Percentiles rank a stretch among this genome's conserved stretches.
These are phyloP conservation scores for Phalloptychus januarius DNA, from an alignment of 2,797 vertebrate genomes.

Conservation along the genomic window DNA sequence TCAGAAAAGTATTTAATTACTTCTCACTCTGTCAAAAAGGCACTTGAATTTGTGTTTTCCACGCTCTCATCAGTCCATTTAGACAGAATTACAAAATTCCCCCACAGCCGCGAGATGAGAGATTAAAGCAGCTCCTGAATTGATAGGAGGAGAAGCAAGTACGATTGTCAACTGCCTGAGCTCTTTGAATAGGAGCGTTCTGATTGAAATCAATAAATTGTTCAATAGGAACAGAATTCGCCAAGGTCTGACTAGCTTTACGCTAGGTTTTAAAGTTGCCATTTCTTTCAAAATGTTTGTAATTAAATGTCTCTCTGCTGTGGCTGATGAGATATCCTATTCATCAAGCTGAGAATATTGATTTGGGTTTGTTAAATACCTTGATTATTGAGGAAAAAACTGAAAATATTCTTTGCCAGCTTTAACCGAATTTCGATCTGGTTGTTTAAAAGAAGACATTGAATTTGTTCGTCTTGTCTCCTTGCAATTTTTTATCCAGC, in stretches of 20 bases:
- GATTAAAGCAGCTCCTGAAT: constrained; percentile 35
- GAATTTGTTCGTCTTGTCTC: constrained; percentile 31
- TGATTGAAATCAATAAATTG: constrained; percentile 66
- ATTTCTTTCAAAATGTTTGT: constrained; percentile 19
- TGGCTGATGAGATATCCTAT: constrained; percentile 44
- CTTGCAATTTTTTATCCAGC: neutral
- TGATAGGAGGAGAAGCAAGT: constrained; percentile 16
- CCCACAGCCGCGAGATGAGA: constrained; percentile 3
- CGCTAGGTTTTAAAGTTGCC: constrained; percentile 30
- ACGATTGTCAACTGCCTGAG: constrained; percentile 40
- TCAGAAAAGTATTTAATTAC: neutral
- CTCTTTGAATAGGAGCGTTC: constrained; percentile 28
- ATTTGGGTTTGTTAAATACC: constrained; percentile 48
- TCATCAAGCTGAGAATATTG: constrained; percentile 47
- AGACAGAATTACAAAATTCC: constrained; percentile 17
- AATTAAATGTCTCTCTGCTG: constrained; percentile 35
- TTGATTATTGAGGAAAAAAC: constrained; percentile 36
- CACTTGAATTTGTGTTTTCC: neutral
- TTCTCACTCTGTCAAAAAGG: neutral
- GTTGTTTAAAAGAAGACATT: constrained; percentile 47
- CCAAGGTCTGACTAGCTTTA: constrained; percentile 35
- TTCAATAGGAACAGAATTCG: constrained; percentile 36
- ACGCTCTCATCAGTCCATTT: neutral
- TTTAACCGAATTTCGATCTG: constrained; percentile 28
- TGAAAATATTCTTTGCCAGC: constrained; percentile 25